Base-by-base conservation (phyloP, 35 echinoderm and acorn worm species). In the Lytechinus pictus region DNA sequence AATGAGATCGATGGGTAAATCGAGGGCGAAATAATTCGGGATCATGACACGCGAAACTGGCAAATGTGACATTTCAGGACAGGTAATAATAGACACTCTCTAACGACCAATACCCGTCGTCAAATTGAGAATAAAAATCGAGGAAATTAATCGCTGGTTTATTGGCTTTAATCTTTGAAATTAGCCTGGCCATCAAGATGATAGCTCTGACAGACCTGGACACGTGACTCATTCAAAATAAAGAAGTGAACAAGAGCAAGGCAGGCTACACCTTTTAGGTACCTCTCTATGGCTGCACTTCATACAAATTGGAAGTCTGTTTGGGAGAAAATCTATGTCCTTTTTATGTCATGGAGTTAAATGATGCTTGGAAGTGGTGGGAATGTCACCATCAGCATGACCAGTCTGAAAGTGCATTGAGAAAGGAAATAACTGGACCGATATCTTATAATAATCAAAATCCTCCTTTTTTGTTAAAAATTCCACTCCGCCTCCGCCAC, bases 121-220 rank as follows among this genome's bases (percentile, higher is more conserved):
- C 66, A 79, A 79, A 79, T 4, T 16, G 66, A 79, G 66, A 79
- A 79, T 79, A 79, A 79, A 79, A 79, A 79, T 16, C 66, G 66
- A 6, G 66, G 6, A 79, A 90, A 90, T 90, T 90, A 90, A 90
- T 90, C 52, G 88, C 27, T 27, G 11, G 28, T 44, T 79, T 79
- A 90, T 90, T 90, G 88, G 88, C 88, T 90, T 90, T 54, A 90
- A 90, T 90, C 52, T 90, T 44, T 5, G 88, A 21, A 79, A 79
- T 79, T 24, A 79, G 14, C 66, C 66, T 7, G 19, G 19, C n/a
- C 66, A 79, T 79, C 66, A 24, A 4, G 66, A 5, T 79, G 66
- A 79, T 79, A 5, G 66, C n/a, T 79, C 66, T 79, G 66, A 24
- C 66, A 79, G 66, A 79, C 66, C 16, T n/a, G 66, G 66, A 24